Base-by-base conservation (phyloP, 2,797 vertebrate genomes). In the Mus spretus region DNA sequence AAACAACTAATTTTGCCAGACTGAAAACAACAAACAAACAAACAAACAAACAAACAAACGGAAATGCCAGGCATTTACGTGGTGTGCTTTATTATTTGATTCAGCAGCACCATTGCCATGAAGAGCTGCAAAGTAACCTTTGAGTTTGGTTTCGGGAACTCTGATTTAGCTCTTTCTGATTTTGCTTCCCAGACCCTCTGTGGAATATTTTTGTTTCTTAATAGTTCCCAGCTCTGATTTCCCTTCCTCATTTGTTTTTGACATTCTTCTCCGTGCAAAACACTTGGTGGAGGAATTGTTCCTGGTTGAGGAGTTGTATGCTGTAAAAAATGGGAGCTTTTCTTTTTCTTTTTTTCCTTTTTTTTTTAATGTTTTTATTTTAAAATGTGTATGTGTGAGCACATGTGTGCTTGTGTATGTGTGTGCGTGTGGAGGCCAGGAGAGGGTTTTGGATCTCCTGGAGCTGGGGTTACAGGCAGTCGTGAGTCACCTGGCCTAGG, bases 71-170 rank as follows among this genome's bases (percentile, higher is more conserved):
- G 97, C 96, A 96, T 97, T 97, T 97, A 96, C 97, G 96, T 65
- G 93, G 93, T 37, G 44, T 37, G 91, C 97, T 98, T 98, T 98
- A 97, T 98, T 98, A 98, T 98, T 95, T 93, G 92, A 99, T 99
- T 99, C 99, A 99, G 99, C 99, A 98, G 96, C 95, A 75, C 96
- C 98, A 98, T 99, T 99, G 98, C 98, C 98, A 98, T 98, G 98
- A 99, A 98, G 98, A 98, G 98, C 98, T 99, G 99, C 99, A 99
- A 99, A 99, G 99, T 98, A 96, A 98, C 97, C 98, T 99, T 99
- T 99, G 99, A 98, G 98, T 99, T 98, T 98, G 98, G 98, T 98
- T 98, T 98, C 98, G 96, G 59, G 98, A 98, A 98, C 97, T 98
- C 97, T 83, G 78, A 97, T 98, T 98, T 98, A 98, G 99, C 98